phyloP scores from a whole-genome alignment of 2,113 vertebrate genomes.

The Misgurnus mizolepis region DNA sequence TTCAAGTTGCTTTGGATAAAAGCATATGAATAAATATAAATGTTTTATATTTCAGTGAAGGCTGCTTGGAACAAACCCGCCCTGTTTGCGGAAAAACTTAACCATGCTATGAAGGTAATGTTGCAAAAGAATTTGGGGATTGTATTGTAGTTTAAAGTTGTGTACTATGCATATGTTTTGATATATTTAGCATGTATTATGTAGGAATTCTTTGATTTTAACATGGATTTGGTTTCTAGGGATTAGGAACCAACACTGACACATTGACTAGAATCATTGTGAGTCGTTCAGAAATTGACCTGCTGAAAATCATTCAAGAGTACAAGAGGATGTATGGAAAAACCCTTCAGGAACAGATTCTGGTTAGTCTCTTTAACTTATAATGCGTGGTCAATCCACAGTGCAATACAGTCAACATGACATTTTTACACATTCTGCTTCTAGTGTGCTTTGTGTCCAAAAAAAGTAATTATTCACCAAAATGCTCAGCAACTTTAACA shows the following conservation, averaged over 20 bases:
- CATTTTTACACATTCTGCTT: no score
- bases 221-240: conserved; percentile 63
- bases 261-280: conserved; percentile 84
- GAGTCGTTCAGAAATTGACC: conserved; percentile 87
- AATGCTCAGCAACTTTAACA: no score
- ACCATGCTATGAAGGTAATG: conserved; percentile 85
- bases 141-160: not conserved
- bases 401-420: not conserved
- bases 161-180: not conserved
- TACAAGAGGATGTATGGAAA: conserved; percentile 77
- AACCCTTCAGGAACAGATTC: conserved; percentile 79
- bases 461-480: no score
- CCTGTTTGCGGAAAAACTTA: conserved; percentile 90
- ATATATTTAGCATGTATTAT: not conserved
- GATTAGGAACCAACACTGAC: conserved; percentile 74
- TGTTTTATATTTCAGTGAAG: conserved; percentile 77
- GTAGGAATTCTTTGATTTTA: not conserved
- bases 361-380: conserved; percentile 64
- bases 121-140: not conserved
- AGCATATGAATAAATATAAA: not conserved
- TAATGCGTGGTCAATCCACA: not conserved
- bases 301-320: conserved; percentile 83
- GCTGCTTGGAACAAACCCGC: conserved; percentile 85
- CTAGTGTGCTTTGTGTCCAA: no score
- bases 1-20: no score